phyloP scores from a whole-genome alignment of 2,113 vertebrate genomes.

The Glaucidium brasilianum region DNA sequence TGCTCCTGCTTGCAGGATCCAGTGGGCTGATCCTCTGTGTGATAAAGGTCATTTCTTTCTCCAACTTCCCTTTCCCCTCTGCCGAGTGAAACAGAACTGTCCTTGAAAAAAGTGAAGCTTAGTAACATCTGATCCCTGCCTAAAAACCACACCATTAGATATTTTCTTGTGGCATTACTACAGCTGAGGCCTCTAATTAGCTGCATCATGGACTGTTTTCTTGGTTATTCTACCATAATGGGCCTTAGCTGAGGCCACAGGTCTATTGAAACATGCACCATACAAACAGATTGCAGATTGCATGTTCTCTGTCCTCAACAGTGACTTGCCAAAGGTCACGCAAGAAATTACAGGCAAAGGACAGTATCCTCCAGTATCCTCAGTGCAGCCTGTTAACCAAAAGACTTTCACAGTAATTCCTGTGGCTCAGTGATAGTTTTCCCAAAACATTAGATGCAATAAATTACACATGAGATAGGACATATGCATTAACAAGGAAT shows the following conservation, averaged over 20 bases:
- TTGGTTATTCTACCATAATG: not conserved
- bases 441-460: not conserved
- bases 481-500: not conserved
- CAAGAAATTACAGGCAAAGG: not conserved
- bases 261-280: not conserved
- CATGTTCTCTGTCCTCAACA: not conserved
- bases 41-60: not conserved
- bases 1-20: not conserved
- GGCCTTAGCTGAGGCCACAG: not conserved
- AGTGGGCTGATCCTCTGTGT: not conserved
- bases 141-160: not conserved
- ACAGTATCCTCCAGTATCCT: not conserved
- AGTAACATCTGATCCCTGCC: not conserved
- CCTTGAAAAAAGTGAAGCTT: not conserved
- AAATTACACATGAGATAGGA: not conserved
- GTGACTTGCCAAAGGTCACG: not conserved
- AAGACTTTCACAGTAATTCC: not conserved
- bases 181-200: not conserved
- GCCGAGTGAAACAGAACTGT: not conserved
- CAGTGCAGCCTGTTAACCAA: not conserved
- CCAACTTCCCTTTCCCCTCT: slow-evolving; percentile 38
- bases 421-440: not conserved
- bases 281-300: not conserved
- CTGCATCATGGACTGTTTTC: not conserved
- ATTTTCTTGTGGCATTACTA: not conserved